Evolutionary conservation across 2,113 vertebrate genomes (phyloP).

Genomic region (Formicarius rufipectus): DNA sequence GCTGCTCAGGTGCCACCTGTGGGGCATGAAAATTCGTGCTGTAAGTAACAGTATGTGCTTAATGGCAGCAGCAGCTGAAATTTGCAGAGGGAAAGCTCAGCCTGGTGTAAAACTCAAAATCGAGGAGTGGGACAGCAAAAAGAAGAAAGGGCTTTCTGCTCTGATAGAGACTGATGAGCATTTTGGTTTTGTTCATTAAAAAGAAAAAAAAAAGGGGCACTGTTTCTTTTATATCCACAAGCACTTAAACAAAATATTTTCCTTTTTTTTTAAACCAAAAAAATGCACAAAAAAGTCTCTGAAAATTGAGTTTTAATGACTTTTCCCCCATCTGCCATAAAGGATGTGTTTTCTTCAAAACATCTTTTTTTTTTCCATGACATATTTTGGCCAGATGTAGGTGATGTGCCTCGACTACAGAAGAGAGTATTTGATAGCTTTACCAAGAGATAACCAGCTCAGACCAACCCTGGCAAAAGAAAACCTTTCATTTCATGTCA

Average conservation of each 20-base stretch:
- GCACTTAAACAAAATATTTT: not conserved
- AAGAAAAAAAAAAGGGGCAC: too few species aligned
- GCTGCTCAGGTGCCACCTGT: not conserved
- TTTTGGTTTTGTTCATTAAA: not conserved
- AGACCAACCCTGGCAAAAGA: not conserved
- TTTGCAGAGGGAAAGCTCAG: not conserved
- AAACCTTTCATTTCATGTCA: not conserved
- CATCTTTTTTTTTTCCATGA: not conserved
- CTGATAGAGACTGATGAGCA: not conserved
- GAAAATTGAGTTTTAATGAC: not conserved
- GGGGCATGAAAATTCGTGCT: not conserved
- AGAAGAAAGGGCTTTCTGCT: not conserved
- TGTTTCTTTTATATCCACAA: not conserved
- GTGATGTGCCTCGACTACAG: not conserved
- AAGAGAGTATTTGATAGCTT: not conserved
- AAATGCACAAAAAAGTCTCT: fast-evolving
- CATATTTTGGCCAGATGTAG: constrained; percentile 18
- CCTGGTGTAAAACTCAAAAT: not conserved
- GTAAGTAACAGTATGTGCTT: fast-evolving
- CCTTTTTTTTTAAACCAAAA: not conserved
- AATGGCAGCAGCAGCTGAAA: not conserved
- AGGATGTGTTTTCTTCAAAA: not conserved
- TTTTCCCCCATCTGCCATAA: not conserved
- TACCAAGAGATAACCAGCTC: not conserved
- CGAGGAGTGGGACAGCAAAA: not conserved